Evolutionary conservation across 2,797 vertebrate genomes (phyloP).

Genomic region (Sylvilagus floridanus): DNA sequence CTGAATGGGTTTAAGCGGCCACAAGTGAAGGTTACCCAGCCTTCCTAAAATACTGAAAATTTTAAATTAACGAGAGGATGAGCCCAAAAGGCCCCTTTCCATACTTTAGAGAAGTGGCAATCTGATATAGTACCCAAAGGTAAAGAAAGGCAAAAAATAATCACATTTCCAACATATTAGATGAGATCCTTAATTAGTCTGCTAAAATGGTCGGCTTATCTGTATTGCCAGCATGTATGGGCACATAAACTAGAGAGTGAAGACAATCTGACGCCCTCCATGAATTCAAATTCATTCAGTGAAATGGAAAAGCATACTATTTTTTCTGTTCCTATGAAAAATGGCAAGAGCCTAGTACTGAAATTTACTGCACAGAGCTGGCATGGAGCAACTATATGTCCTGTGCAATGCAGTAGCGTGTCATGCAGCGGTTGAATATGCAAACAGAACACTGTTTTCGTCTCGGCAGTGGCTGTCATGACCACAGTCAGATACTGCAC

Average conservation of each 20-base stretch:
- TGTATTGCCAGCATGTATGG: neutral
- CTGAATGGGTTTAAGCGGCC: neutral
- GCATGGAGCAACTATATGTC: neutral
- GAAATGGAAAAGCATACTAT: slow-evolving; percentile 14
- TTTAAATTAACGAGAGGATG: neutral
- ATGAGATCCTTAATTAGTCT: neutral
- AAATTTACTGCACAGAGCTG: slow-evolving; percentile 6
- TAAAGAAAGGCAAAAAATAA: slow-evolving; percentile 45
- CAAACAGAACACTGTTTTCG: neutral
- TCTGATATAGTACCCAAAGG: neutral
- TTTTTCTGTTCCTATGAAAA: slow-evolving; percentile 39
- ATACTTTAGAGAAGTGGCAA: neutral
- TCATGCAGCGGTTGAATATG: neutral
- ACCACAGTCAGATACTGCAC: neutral
- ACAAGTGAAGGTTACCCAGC: neutral
- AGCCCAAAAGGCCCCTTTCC: neutral
- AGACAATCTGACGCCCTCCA: neutral
- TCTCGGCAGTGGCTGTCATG: neutral
- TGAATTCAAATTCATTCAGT: slow-evolving; percentile 52
- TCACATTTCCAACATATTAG: neutral
- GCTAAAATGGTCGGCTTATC: neutral
- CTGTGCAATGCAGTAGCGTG: slow-evolving; percentile 21
- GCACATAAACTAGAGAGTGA: neutral
- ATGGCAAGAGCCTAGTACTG: neutral
- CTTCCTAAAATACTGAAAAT: slow-evolving; percentile 1